Evolutionary conservation across 2,888 invertebrate species (phyloP).

Genomic region (Pheosia tremula): DNA sequence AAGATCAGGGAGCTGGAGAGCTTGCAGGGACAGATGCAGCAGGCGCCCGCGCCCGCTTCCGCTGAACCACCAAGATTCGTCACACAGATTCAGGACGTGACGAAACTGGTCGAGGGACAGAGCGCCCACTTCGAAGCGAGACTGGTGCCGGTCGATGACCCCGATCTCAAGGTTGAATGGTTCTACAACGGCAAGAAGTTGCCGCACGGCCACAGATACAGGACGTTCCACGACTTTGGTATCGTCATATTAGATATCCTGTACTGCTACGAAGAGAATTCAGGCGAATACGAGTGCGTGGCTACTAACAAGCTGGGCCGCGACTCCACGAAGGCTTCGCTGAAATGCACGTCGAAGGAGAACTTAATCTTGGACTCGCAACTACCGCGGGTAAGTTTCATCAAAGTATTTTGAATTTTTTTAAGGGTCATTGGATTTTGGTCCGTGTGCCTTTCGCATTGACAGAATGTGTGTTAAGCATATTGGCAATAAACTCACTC

Average conservation of each 20-base stretch:
- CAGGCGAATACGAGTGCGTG: conserved; percentile 96
- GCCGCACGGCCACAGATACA: conserved; percentile 97
- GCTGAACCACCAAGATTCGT: conserved; percentile 95
- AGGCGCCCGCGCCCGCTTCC: conserved; percentile 86
- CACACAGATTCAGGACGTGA: conserved; percentile 93
- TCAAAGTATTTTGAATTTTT: too few species aligned
- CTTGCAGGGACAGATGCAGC: conserved; percentile 87
- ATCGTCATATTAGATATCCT: conserved; percentile 97
- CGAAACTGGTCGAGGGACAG: conserved; percentile 96
- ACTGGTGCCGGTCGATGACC: conserved; percentile 97
- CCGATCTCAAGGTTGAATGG: conserved; percentile 97
- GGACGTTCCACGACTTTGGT: conserved; percentile 99
- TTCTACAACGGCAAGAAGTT: conserved; percentile 96
- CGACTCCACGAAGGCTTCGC: conserved; percentile 92
- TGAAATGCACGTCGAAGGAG: conserved; percentile 95
- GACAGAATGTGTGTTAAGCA: too few species aligned
- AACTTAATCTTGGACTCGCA: conserved; percentile 96
- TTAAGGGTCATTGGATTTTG: too few species aligned
- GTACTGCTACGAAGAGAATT: conserved; percentile 98
- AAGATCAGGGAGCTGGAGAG: conserved; percentile 94
- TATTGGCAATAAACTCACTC: too few species aligned
- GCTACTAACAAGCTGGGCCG: conserved; percentile 96
- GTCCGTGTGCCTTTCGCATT: too few species aligned
- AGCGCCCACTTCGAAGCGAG: conserved; percentile 97
- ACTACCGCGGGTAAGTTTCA: conserved; percentile 90